These are phyloP conservation scores for Ctenodactylus gundi DNA, from an alignment of 2,113 vertebrate genomes.

Conservation along the genomic window DNA sequence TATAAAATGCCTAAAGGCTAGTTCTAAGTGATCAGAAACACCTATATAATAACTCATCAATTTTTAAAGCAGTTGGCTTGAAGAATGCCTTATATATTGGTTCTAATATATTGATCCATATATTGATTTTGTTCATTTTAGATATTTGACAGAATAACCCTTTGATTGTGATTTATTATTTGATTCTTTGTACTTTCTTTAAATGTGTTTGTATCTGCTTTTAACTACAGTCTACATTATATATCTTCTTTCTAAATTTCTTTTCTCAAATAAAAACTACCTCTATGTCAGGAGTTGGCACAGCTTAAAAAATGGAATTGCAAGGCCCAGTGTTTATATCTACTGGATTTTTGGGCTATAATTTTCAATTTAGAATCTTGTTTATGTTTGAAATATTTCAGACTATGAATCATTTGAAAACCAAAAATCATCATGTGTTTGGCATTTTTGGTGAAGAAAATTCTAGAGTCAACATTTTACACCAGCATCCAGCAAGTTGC, in stretches of 20 bases:
- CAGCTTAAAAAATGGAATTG: conserved; percentile 48
- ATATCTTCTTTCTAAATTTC: neutral
- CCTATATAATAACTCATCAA: neutral
- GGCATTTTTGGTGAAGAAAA: conserved; percentile 72
- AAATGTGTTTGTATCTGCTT: conserved; percentile 14
- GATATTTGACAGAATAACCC: neutral
- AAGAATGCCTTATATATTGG: neutral
- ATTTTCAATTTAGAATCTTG: conserved; percentile 48
- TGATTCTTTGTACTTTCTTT: no score
- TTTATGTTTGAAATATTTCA: conserved; percentile 65
- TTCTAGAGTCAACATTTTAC: conserved; percentile 69
- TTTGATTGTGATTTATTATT: conserved; percentile 16
- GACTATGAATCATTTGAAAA: conserved; percentile 41
- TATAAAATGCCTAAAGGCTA: conserved; percentile 13
- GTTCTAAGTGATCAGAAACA: neutral
- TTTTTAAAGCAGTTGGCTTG: neutral
- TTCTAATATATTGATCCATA: neutral
- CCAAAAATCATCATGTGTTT: conserved; percentile 75
- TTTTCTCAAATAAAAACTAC: conserved; percentile 35
- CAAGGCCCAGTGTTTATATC: conserved; percentile 47
- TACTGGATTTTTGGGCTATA: conserved; percentile 7
- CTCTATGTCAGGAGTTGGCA: neutral
- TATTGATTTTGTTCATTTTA: neutral
- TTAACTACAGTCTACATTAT: neutral
- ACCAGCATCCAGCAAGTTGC: conserved; percentile 71